Conservation (phyloP, 2,113 vertebrate species). For the Atlantisia rogersi region DNA sequence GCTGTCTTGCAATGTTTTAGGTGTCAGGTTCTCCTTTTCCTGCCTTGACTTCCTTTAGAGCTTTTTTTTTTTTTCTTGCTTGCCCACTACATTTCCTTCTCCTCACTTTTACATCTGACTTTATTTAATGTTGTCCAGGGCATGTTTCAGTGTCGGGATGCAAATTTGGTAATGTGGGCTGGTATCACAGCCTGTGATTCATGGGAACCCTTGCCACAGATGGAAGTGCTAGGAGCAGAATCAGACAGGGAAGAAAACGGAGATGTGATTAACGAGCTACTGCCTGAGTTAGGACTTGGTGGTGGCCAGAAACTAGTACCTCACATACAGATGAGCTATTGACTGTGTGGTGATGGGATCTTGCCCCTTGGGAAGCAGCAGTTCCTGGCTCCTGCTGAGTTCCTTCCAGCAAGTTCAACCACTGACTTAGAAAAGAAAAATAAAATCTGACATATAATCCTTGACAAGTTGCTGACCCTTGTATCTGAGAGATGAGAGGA, state of each 20-base stretch:
- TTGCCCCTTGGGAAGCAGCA: not conserved
- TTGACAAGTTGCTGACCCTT: conserved; percentile 44
- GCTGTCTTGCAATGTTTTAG: not conserved
- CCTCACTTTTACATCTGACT: not conserved
- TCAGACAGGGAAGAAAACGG: not conserved
- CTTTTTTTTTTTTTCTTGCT: not conserved
- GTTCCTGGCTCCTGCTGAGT: conserved; percentile 35
- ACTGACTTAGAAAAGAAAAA: conserved; percentile 45
- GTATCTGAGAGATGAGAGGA: not conserved
- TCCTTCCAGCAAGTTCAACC: conserved; percentile 53
- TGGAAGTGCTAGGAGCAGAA: not conserved
- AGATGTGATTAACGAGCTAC: not conserved
- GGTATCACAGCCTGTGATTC: not conserved
- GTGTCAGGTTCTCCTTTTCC: not conserved
- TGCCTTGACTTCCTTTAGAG: not conserved
- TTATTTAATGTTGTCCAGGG: not conserved
- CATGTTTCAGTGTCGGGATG: not conserved
- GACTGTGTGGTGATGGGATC: not conserved
- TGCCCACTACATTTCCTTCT: not conserved
- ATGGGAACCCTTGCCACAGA: not conserved
- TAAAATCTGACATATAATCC: conserved; percentile 26
- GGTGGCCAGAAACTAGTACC: not conserved
- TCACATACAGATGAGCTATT: not conserved
- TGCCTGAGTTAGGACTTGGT: not conserved
- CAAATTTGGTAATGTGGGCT: not conserved